phyloP scores from a whole-genome alignment of 2,888 invertebrate species.

The Synanthedon tipuliformis region DNA sequence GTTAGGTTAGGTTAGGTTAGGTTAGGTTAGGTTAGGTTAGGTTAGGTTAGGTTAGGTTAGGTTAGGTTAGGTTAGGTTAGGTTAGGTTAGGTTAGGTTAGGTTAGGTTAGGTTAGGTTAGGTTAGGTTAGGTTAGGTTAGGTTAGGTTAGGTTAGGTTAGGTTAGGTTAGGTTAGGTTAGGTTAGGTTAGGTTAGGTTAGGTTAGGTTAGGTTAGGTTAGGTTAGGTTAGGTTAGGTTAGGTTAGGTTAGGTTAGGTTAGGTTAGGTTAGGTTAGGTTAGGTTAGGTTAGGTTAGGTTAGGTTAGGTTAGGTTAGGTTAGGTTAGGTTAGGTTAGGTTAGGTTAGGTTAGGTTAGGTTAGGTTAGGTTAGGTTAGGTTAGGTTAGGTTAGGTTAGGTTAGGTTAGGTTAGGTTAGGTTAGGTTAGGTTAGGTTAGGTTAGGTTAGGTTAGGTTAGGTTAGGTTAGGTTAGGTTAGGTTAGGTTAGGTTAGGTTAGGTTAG shows the following conservation, averaged over 20 bases:
- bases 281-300: constrained; percentile 1
- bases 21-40: constrained; percentile 1
- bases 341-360: constrained; percentile 1
- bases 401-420: constrained; percentile 3
- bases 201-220: constrained; percentile 1
- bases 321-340: constrained; percentile 1
- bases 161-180: constrained; percentile 1
- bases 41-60: constrained; percentile 1
- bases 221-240: constrained; percentile 1
- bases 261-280: constrained; percentile 1
- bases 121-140: constrained; percentile 1
- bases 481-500: constrained; percentile 1
- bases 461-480: constrained; percentile 1
- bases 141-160: constrained; percentile 1
- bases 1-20: constrained; percentile 1
- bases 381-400: constrained; percentile 3
- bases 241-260: constrained; percentile 1
- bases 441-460: constrained; percentile 1
- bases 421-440: constrained; percentile 3
- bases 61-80: constrained; percentile 1
- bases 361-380: constrained; percentile 1
- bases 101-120: constrained; percentile 1
- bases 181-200: constrained; percentile 1
- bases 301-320: constrained; percentile 1
- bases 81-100: constrained; percentile 1